A percentile compares a stretch with the other conserved stretches of the same genome.
Conservation (phyloP, 2,797 vertebrate genomes). For the Borostomias antarcticus region DNA sequence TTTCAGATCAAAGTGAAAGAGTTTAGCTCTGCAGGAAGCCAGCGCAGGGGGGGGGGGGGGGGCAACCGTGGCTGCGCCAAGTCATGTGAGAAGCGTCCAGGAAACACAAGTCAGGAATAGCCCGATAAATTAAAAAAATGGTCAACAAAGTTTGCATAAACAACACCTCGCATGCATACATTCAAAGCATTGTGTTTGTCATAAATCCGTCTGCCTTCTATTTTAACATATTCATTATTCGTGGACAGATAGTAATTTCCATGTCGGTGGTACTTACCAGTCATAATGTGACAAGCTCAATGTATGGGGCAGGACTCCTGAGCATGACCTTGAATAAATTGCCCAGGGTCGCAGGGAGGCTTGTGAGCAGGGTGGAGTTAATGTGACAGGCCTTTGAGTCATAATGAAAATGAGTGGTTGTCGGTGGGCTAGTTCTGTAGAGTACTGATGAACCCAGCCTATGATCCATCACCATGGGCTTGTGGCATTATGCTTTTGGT, state of each 20-base stretch:
- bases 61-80: slow-evolving; percentile 43
- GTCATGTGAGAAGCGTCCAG: slow-evolving; percentile 51
- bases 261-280: slow-evolving; percentile 52
- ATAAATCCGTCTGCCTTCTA: slow-evolving; percentile 57
- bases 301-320: slow-evolving; percentile 52
- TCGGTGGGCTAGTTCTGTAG: slow-evolving; percentile 27
- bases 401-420: slow-evolving; percentile 57
- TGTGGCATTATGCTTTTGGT: slow-evolving; percentile 10
- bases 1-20: slow-evolving; percentile 79
- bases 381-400: slow-evolving; percentile 40
- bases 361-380: slow-evolving; percentile 6
- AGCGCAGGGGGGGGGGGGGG: background rate
- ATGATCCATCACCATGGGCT: slow-evolving; percentile 33
- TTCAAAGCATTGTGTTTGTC: slow-evolving; percentile 39
- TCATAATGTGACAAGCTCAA: slow-evolving; percentile 51
- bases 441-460: slow-evolving; percentile 41
- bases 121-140: slow-evolving; percentile 54
- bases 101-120: slow-evolving; percentile 47
- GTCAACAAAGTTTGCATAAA: slow-evolving; percentile 57
- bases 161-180: slow-evolving; percentile 42
- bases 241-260: slow-evolving; percentile 44
- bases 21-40: slow-evolving; percentile 61
- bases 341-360: slow-evolving; percentile 34
- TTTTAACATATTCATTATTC: slow-evolving; percentile 62
- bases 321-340: slow-evolving; percentile 77